Conservation (phyloP, 2,888 invertebrate genomes). For the Synanthedon formicaeformis region DNA sequence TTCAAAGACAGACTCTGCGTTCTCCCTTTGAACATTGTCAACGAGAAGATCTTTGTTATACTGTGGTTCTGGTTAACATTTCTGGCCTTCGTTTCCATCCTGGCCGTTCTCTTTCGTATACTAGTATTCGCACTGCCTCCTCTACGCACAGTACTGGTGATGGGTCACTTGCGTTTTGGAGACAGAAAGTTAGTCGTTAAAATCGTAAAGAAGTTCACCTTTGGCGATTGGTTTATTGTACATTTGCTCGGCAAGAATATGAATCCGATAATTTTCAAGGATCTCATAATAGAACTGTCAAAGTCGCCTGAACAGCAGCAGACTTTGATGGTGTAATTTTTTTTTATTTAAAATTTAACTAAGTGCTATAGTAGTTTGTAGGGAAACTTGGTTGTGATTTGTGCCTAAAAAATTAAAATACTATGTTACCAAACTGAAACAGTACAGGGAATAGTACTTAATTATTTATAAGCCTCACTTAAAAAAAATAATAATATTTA, state of each 20-base stretch:
- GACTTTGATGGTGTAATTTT: slow-evolving; percentile 31
- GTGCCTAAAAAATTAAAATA: not conserved
- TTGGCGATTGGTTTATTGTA: slow-evolving; percentile 84
- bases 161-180: slow-evolving; percentile 70
- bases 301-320: slow-evolving; percentile 43
- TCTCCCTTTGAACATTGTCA: slow-evolving; percentile 82
- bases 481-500: too few species aligned
- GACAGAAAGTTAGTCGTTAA: slow-evolving; percentile 62
- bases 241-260: slow-evolving; percentile 82
- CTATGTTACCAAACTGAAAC: too few species aligned
- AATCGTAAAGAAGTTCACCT: slow-evolving; percentile 66
- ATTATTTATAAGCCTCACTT: too few species aligned
- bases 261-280: slow-evolving; percentile 75
- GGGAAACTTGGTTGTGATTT: not conserved
- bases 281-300: slow-evolving; percentile 69
- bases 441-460: too few species aligned
- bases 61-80: slow-evolving; percentile 81
- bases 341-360: not conserved
- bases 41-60: slow-evolving; percentile 82
- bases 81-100: slow-evolving; percentile 70
- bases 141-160: slow-evolving; percentile 72
- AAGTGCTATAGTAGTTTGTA: not conserved
- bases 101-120: slow-evolving; percentile 76
- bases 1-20: slow-evolving; percentile 76
- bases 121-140: slow-evolving; percentile 67